phyloP scores from a whole-genome alignment of 2,888 invertebrate species.

The Folsomia manolachei region DNA sequence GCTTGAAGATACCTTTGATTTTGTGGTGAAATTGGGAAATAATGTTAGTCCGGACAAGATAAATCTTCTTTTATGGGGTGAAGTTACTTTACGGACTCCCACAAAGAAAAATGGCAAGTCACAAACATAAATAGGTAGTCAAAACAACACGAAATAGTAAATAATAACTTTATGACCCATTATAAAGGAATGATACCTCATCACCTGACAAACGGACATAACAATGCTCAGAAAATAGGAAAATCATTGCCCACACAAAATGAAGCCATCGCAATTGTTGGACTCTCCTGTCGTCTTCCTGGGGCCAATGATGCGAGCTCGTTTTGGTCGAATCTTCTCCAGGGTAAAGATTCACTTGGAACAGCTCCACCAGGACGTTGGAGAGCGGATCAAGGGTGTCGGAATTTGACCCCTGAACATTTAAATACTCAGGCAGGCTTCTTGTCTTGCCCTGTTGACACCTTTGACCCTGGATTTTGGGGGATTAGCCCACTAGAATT shows the following conservation, averaged over 20 bases:
- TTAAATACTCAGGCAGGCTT: not conserved
- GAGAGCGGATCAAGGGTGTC: not conserved
- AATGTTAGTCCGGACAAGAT: not conserved
- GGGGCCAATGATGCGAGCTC: not conserved
- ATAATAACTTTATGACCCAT: too few species aligned
- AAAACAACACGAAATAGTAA: too few species aligned
- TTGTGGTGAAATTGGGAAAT: not conserved
- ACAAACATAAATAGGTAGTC: too few species aligned
- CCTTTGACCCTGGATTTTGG: not conserved
- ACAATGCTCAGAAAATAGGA: too few species aligned
- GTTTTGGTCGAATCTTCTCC: not conserved
- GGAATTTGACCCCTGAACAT: not conserved
- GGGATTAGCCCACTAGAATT: not conserved
- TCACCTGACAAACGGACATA: not conserved
- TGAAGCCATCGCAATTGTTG: slow-evolving; percentile 5
- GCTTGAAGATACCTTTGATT: not conserved
- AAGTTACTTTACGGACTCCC: not conserved
- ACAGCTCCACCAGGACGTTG: not conserved
- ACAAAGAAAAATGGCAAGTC: not conserved
- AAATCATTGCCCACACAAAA: not conserved
- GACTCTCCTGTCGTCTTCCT: slow-evolving; percentile 1
- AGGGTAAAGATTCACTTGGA: not conserved
- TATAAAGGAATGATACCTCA: not conserved
- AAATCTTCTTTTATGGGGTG: not conserved
- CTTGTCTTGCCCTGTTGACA: slow-evolving; percentile 1